A percentile compares a stretch with the other conserved stretches of the same genome.
phyloP scores from a whole-genome alignment of 2,113 vertebrate genomes.

The Sula dactylatra region DNA sequence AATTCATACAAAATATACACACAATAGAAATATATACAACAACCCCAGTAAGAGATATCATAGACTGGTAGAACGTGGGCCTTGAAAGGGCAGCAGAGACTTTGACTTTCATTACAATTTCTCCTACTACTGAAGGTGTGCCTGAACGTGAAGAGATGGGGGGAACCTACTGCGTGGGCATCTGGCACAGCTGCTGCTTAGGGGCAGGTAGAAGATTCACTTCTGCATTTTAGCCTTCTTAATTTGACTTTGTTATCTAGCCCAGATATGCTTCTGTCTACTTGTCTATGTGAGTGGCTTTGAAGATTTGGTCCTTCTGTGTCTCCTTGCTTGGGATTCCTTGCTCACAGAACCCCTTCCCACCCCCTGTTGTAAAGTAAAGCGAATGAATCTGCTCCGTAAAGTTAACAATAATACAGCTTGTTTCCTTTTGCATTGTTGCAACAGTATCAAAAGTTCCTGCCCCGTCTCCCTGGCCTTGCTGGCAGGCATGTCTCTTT shows the following conservation, averaged over 20 bases:
- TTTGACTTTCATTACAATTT: not conserved
- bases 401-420: not conserved
- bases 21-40: not conserved
- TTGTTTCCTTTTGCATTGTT: not conserved
- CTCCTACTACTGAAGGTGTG: not conserved
- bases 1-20: not conserved
- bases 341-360: not conserved
- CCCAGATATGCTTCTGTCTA: not conserved
- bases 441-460: not conserved
- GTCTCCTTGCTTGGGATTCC: not conserved
- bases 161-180: fast-evolving
- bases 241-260: not conserved
- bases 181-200: not conserved
- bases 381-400: not conserved
- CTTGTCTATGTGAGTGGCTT: not conserved
- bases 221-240: not conserved
- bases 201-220: not conserved
- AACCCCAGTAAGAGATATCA: not conserved
- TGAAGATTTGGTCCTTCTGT: not conserved
- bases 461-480: not conserved
- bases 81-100: not conserved
- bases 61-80: not conserved
- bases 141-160: not conserved
- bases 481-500: not conserved
- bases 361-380: not conserved